These are phyloP conservation scores for Drosophila recens DNA, from an alignment of 2,888 invertebrate species.

Conservation along the genomic window DNA sequence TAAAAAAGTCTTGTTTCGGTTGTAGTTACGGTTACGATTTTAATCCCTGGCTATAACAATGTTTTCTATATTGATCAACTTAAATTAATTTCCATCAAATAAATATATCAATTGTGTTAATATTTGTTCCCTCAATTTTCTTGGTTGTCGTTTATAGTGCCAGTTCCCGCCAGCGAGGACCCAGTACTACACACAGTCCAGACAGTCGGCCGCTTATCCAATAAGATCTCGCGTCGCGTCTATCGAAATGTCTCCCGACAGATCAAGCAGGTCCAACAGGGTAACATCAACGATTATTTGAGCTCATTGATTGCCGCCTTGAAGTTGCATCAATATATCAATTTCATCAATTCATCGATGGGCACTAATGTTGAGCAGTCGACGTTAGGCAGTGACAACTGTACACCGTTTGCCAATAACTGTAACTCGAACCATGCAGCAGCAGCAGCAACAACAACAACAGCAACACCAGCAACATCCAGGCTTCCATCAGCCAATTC, in stretches of 20 bases:
- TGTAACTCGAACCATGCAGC: slow-evolving; percentile 6
- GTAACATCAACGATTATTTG: slow-evolving; percentile 86
- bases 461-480: slow-evolving; percentile 7
- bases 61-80: no score
- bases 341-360: slow-evolving; percentile 85
- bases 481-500: slow-evolving; percentile 10
- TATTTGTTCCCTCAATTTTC: background rate
- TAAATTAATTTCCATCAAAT: no score
- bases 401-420: slow-evolving; percentile 54
- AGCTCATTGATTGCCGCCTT: slow-evolving; percentile 86
- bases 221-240: slow-evolving; percentile 90
- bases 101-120: no score
- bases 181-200: slow-evolving; percentile 90
- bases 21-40: no score
- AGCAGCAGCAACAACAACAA: slow-evolving; percentile 22
- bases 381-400: slow-evolving; percentile 56
- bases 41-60: no score
- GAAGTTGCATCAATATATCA: slow-evolving; percentile 86
- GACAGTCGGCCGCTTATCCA: slow-evolving; percentile 90
- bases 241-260: slow-evolving; percentile 89
- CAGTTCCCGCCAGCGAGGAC: slow-evolving; percentile 87
- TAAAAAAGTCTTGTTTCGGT: no score
- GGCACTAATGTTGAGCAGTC: slow-evolving; percentile 83
- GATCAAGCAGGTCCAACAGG: slow-evolving; percentile 86
- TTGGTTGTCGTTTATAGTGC: slow-evolving; percentile 85